A percentile compares a stretch with the other conserved stretches of the same genome.
phyloP scores from a whole-genome alignment of 2,888 invertebrate species.

The Hypselothyrea guttata region DNA sequence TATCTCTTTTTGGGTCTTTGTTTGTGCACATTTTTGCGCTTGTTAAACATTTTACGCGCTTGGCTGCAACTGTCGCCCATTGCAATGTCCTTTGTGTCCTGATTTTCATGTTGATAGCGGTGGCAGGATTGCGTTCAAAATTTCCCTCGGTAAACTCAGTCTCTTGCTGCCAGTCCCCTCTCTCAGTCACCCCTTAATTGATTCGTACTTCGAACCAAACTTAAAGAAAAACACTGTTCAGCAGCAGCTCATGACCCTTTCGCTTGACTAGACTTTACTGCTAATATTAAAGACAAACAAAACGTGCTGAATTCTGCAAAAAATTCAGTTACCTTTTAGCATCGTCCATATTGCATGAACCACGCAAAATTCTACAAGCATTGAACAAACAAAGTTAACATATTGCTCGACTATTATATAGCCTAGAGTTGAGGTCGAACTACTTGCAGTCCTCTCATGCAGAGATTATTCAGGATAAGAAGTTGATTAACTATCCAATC shows the following conservation, averaged over 20 bases:
- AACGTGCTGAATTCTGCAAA: conserved; percentile 34
- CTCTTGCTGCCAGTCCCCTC: no score
- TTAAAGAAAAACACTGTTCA: not conserved
- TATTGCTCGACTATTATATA: not conserved
- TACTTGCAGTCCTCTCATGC: no score
- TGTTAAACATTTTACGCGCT: conserved; percentile 66
- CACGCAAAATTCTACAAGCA: not conserved
- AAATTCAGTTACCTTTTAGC: not conserved
- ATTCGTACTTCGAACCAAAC: not conserved
- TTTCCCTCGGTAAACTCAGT: not conserved
- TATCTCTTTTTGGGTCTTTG: conserved; percentile 39
- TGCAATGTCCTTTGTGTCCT: conserved; percentile 51
- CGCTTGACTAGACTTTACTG: not conserved
- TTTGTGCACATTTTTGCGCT: conserved; percentile 56
- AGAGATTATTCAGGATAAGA: no score
- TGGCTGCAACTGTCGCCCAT: conserved; percentile 58
- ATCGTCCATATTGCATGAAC: conserved; percentile 19
- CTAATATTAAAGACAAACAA: conserved; percentile 48
- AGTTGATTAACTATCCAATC: no score
- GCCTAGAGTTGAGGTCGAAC: not conserved
- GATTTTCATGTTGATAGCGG: conserved; percentile 31
- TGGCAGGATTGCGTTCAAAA: conserved; percentile 25
- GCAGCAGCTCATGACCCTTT: not conserved
- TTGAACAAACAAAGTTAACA: not conserved
- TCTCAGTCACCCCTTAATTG: conserved; percentile 47